Evolutionary conservation across 2,113 vertebrate species (phyloP).

Genomic region (Phodopus roborovskii): DNA sequence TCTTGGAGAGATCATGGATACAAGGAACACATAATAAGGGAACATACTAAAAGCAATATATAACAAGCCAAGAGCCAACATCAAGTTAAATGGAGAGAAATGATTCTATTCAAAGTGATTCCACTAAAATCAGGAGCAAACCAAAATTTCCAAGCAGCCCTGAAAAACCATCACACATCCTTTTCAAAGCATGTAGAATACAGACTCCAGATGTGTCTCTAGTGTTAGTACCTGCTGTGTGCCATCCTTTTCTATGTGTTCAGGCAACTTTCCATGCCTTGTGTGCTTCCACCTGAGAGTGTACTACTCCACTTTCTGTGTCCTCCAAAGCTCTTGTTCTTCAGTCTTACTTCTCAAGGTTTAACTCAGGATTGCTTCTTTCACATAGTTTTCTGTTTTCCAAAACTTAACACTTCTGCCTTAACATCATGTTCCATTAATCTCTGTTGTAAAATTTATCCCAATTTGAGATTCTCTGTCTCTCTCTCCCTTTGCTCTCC

Average conservation of each 20-base stretch:
- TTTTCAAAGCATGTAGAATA: background rate
- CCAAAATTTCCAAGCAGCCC: background rate
- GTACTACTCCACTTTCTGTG: background rate
- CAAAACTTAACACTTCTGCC: background rate
- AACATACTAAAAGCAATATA: too few species aligned
- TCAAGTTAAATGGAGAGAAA: too few species aligned
- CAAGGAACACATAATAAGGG: too few species aligned
- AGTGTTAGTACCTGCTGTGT: background rate
- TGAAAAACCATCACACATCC: background rate
- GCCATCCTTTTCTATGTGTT: background rate
- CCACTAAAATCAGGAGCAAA: background rate
- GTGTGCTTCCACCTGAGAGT: background rate
- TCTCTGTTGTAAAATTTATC: background rate
- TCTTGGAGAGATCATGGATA: too few species aligned
- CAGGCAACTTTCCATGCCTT: background rate
- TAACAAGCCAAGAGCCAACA: too few species aligned
- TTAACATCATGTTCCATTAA: background rate
- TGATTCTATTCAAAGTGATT: too few species aligned
- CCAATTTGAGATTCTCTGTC: background rate
- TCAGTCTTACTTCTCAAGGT: background rate
- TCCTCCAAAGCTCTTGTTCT: background rate
- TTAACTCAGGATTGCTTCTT: background rate
- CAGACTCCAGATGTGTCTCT: background rate
- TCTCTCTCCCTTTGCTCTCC: too few species aligned
- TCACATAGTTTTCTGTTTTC: background rate